Evolutionary conservation across 2,888 invertebrate genomes (phyloP).

Genomic region (Lypha dubia): DNA sequence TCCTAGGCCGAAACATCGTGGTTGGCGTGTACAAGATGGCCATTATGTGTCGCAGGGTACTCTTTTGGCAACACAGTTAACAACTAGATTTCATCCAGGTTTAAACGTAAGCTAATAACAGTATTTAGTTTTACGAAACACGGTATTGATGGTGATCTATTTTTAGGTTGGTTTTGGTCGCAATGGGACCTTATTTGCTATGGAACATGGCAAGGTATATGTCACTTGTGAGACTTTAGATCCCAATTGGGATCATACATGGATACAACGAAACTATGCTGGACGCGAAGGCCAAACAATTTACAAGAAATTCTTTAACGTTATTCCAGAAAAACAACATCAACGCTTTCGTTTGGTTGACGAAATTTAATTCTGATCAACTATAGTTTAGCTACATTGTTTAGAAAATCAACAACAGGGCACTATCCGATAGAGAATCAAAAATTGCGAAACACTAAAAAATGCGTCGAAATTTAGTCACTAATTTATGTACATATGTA

Average conservation of each 20-base stretch:
- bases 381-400: too few species aligned
- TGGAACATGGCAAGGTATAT: conserved; percentile 90
- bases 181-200: conserved; percentile 91
- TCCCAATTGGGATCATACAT: conserved; percentile 90
- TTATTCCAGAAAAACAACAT: conserved; percentile 91
- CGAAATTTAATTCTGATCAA: conserved; percentile 84
- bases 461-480: too few species aligned
- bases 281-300: conserved; percentile 87
- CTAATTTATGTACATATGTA: too few species aligned
- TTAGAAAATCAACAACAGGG: too few species aligned
- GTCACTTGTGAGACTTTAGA: conserved; percentile 92
- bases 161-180: conserved; percentile 91
- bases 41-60: conserved; percentile 87
- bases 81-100: conserved; percentile 90
- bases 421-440: too few species aligned
- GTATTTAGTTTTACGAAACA: not conserved
- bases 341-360: conserved; percentile 90
- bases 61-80: conserved; percentile 88
- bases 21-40: conserved; percentile 91
- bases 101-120: conserved; percentile 86
- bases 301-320: conserved; percentile 93
- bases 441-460: too few species aligned
- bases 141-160: not conserved
- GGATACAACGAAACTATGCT: conserved; percentile 88
- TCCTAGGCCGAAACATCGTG: conserved; percentile 89